Conservation (phyloP, 1,140 invertebrate genomes). For the Diplogasteroides magnus region DNA sequence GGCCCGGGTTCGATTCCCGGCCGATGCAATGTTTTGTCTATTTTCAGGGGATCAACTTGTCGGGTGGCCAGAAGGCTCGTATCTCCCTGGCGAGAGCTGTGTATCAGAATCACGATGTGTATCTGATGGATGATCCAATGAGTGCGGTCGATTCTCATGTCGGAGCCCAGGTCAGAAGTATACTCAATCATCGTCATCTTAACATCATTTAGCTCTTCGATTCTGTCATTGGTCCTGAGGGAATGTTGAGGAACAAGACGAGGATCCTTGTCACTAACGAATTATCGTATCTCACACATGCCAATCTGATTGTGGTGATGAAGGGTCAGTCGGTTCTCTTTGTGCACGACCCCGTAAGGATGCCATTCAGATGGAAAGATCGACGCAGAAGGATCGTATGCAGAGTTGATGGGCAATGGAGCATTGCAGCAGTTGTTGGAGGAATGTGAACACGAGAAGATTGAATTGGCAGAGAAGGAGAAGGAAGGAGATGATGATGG, state of each 20-base stretch:
- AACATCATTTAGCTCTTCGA: conserved; percentile 1
- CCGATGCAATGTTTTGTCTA: conserved; percentile 37
- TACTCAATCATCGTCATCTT: neutral
- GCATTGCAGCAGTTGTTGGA: conserved; percentile 44
- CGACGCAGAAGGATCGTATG: conserved; percentile 35
- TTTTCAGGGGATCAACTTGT: conserved; percentile 62
- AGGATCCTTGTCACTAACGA: conserved; percentile 50
- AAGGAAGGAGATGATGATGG: conserved; percentile 14
- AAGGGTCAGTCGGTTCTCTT: too few species aligned
- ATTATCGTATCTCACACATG: conserved; percentile 38
- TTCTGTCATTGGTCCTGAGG: conserved; percentile 48
- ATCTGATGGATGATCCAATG: conserved; percentile 69
- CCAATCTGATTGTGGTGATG: conserved; percentile 45
- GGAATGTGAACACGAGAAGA: conserved; percentile 37
- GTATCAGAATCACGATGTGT: conserved; percentile 65
- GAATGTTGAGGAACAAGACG: conserved; percentile 49
- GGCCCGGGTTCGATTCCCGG: conserved; percentile 81
- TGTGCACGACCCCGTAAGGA: too few species aligned
- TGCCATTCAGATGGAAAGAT: conserved; percentile 42
- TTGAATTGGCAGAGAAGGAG: conserved; percentile 29
- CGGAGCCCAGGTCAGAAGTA: conserved; percentile 62
- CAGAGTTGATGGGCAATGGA: conserved; percentile 41
- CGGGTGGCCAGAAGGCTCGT: conserved; percentile 75
- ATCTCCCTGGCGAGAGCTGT: conserved; percentile 67
- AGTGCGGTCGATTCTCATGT: conserved; percentile 67